Conservation (phyloP, 2,888 invertebrate species). For the Candidula unifasciata region DNA sequence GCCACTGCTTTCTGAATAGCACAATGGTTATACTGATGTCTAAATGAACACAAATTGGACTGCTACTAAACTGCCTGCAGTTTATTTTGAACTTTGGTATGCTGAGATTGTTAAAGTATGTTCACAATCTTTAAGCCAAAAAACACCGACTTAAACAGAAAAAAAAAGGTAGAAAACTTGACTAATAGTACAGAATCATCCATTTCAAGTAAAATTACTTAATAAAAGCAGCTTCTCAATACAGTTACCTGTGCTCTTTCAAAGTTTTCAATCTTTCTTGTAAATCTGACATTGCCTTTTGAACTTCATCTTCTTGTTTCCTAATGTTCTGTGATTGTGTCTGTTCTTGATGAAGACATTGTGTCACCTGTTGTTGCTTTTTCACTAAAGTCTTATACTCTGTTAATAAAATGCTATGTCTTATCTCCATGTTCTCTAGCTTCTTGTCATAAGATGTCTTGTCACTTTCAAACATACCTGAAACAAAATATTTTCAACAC, state of each 20-base stretch:
- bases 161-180: too few relatives aligned
- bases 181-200: too few relatives aligned
- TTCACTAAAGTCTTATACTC: slow-evolving; percentile 30
- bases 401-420: slow-evolving; percentile 34
- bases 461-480: slow-evolving; percentile 31
- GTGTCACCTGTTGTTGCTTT: slow-evolving; percentile 21
- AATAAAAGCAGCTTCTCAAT: background rate
- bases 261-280: slow-evolving; percentile 37
- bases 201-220: too few relatives aligned
- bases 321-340: slow-evolving; percentile 37
- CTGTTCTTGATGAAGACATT: slow-evolving; percentile 14
- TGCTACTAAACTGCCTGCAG: too few relatives aligned
- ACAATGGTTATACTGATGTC: too few relatives aligned
- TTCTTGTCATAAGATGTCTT: slow-evolving; percentile 26
- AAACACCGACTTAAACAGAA: too few relatives aligned
- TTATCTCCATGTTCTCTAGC: slow-evolving; percentile 42
- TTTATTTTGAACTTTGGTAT: too few relatives aligned
- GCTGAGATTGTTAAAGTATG: too few relatives aligned
- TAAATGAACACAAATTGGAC: too few relatives aligned
- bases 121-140: too few relatives aligned
- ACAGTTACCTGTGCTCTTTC: slow-evolving; percentile 37
- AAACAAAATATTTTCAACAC: background rate
- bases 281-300: slow-evolving; percentile 32
- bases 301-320: slow-evolving; percentile 48
- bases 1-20: too few relatives aligned